A percentile compares a stretch with the other conserved stretches of the same genome.
phyloP scores from a whole-genome alignment of 2,797 vertebrate species.

The Emys orbicularis region DNA sequence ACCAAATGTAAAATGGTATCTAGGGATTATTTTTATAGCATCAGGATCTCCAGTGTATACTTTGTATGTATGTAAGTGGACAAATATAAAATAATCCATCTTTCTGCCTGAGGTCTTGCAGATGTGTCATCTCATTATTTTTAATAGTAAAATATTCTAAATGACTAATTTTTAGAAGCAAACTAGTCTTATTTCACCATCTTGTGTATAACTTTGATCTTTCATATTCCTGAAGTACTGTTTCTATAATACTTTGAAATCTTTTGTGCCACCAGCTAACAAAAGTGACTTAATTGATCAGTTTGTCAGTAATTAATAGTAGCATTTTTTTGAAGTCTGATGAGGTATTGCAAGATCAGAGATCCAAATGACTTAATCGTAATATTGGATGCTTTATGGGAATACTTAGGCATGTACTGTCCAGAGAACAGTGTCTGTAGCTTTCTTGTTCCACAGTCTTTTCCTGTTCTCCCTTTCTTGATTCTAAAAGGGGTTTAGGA shows the following conservation, averaged over 20 bases:
- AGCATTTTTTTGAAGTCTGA: background rate
- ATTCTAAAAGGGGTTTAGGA: background rate
- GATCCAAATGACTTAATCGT: accelerated
- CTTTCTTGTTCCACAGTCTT: background rate
- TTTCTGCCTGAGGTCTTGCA: background rate
- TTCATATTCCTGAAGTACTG: background rate
- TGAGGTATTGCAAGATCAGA: background rate
- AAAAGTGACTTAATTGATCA: background rate
- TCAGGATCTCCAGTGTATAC: background rate
- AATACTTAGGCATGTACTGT: background rate
- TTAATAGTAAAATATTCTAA: background rate
- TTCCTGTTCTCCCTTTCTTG: background rate
- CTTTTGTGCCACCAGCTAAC: background rate
- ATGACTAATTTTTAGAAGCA: background rate
- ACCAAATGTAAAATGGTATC: background rate
- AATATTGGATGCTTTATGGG: background rate
- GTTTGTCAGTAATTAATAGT: accelerated
- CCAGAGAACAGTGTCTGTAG: background rate
- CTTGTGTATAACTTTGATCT: background rate
- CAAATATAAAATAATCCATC: background rate
- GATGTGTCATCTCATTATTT: background rate
- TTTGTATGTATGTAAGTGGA: background rate
- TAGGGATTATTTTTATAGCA: background rate
- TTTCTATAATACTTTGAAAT: accelerated
- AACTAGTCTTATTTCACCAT: background rate